Conservation (phyloP, 2,888 invertebrate genomes). For the Helleia helle region DNA sequence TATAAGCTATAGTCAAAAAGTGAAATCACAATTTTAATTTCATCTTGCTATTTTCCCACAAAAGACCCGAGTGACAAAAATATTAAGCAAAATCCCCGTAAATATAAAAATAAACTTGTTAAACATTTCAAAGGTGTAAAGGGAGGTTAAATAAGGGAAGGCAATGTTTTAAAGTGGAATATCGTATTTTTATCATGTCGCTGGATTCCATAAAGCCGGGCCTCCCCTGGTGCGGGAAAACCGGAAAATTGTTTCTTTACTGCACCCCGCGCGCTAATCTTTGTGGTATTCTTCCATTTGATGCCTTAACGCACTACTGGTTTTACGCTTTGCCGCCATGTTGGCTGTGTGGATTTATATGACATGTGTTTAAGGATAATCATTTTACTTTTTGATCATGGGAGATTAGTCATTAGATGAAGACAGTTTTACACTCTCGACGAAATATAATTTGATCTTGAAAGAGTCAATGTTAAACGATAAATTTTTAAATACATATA, state of each 20-base stretch:
- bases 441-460: too few species aligned
- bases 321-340: neutral
- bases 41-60: too few species aligned
- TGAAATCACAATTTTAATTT: too few species aligned
- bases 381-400: too few species aligned
- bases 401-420: too few species aligned
- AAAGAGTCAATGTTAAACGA: too few species aligned
- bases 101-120: conserved; percentile 27
- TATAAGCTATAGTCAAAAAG: too few species aligned
- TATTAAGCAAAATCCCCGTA: conserved; percentile 9
- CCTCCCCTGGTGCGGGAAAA: conserved; percentile 45
- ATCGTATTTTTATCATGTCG: conserved; percentile 63
- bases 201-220: conserved; percentile 46
- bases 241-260: conserved; percentile 72
- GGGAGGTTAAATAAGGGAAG: conserved; percentile 22
- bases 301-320: conserved; percentile 11
- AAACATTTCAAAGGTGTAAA: conserved; percentile 24
- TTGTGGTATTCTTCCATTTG: conserved; percentile 17
- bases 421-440: too few species aligned
- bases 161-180: conserved; percentile 30
- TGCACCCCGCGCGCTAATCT: conserved; percentile 66
- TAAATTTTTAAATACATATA: too few species aligned
- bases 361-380: too few species aligned
- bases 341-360: too few species aligned
- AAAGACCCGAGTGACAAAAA: conserved; percentile 5